Evolutionary conservation across 2,888 invertebrate species (phyloP), one percentile per base, ranked within the genome.

Genomic region (Tinea pellionella): DNA sequence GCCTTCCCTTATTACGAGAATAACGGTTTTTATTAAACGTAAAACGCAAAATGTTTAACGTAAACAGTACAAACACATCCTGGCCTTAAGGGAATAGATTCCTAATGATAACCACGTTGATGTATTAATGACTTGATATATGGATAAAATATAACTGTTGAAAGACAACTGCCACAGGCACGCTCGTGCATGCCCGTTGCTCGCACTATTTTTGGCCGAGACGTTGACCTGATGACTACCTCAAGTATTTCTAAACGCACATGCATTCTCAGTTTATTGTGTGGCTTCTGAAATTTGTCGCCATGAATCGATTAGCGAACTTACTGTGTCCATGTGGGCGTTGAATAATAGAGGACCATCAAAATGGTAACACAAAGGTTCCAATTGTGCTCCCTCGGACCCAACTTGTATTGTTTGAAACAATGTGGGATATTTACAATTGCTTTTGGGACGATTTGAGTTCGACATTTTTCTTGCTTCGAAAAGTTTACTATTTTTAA

Each of bases 101-200:
- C 72, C 71, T 69, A 78, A 78, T 72, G 80, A 85, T 81, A 78
- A 78, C 73, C 75, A 74, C 70, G 80, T 76, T 82, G 84, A 85
- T 80, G 80, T 74, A 74, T 83, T 80, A 79, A 85, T 74, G 82
- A 79, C 72, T 78, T 75, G 76, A 73, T 76, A 75, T 70, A 72
- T 79, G 72, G 76, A 75, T 77, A 73, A 42, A 77, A 79, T 73
- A 75, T 69, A 67, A 66, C 69, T 73, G 84, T 73, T 71, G 83
- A 85, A 69, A 80, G 80, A 83, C 77, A 76, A 69, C 71, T 75
- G 70, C 77, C 85, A 83, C 78, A 73, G 74, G 70, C 73, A 47
- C 15, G 47, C 15, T 16, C 16, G 15, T 47, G n/a, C n/a, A n/a
- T n/a, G 18, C 47, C 16, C 71, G 70, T 69, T 72, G 66, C 67